Percentiles rank a stretch among this genome's conserved stretches.
These are phyloP conservation scores for Ophiodon elongatus DNA, from an alignment of 2,113 vertebrate species.

Conservation along the genomic window DNA sequence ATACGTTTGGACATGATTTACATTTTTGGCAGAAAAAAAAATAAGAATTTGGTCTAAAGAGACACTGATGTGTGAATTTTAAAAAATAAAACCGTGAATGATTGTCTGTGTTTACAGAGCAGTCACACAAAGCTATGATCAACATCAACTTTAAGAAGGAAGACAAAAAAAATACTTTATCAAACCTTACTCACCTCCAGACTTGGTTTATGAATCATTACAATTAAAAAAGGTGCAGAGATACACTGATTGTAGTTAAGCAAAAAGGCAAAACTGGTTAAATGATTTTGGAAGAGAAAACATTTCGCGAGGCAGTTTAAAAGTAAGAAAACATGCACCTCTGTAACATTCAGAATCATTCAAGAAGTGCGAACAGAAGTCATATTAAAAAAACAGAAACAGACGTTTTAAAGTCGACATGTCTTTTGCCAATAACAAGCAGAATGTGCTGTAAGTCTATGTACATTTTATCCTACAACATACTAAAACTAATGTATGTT, in stretches of 20 bases:
- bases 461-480: conserved; percentile 65
- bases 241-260: conserved; percentile 77
- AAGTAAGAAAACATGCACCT: conserved; percentile 45
- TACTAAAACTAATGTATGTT: conserved; percentile 30
- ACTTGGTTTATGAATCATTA: conserved; percentile 65
- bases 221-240: conserved; percentile 62
- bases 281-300: conserved; percentile 61
- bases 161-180: conserved; percentile 36
- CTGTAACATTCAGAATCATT: conserved; percentile 73
- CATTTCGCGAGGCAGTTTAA: conserved; percentile 54
- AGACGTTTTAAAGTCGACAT: conserved; percentile 35
- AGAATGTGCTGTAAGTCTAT: conserved; percentile 62
- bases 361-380: conserved; percentile 66
- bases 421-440: conserved; percentile 54
- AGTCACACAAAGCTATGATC: conserved; percentile 58
- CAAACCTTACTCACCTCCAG: conserved; percentile 28
- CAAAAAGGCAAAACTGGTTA: conserved; percentile 68
- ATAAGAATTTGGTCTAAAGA: conserved; percentile 63
- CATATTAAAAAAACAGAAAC: conserved; percentile 53
- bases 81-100: conserved; percentile 57
- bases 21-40: conserved; percentile 44
- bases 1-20: neutral
- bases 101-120: conserved; percentile 75
- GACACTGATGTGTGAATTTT: conserved; percentile 28
- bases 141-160: conserved; percentile 39